A percentile compares a stretch with the other conserved stretches of the same genome.
Evolutionary conservation across 1,140 invertebrate species (phyloP).

Genomic region (Lordiphosa clarofinis): DNA sequence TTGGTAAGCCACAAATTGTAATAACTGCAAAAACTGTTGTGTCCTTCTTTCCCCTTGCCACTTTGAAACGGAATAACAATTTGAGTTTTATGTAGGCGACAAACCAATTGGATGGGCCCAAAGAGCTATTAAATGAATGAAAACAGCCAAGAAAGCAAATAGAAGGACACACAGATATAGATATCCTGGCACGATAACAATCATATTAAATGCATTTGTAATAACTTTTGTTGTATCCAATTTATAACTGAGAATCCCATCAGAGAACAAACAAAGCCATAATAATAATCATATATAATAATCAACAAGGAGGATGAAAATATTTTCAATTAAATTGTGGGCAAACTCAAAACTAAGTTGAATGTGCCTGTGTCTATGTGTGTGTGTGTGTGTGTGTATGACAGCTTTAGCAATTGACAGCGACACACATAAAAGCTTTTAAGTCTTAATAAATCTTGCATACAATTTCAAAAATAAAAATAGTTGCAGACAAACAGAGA

Average conservation of each 20-base stretch:
- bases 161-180: neutral
- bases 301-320: slow-evolving; percentile 8
- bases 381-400: slow-evolving; percentile 15
- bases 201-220: slow-evolving; percentile 23
- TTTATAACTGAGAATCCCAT: slow-evolving; percentile 24
- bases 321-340: slow-evolving; percentile 55
- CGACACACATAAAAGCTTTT: slow-evolving; percentile 76
- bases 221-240: slow-evolving; percentile 3
- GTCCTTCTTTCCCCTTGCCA: slow-evolving; percentile 32
- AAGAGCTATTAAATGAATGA: neutral
- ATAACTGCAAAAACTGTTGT: slow-evolving; percentile 27
- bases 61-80: slow-evolving; percentile 29
- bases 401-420: slow-evolving; percentile 60
- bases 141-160: neutral
- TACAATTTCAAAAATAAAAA: slow-evolving; percentile 69
- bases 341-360: neutral
- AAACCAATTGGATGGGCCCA: slow-evolving; percentile 37
- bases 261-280: slow-evolving; percentile 11
- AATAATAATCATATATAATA: neutral
- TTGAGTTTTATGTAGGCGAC: slow-evolving; percentile 33
- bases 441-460: slow-evolving; percentile 79
- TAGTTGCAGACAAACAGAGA: slow-evolving; percentile 15
- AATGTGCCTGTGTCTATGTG: slow-evolving; percentile 4
- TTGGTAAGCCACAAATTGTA: slow-evolving; percentile 9
- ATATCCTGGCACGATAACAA: slow-evolving; percentile 10